Conservation (phyloP, 2,113 vertebrate genomes). For the Columba janthina region DNA sequence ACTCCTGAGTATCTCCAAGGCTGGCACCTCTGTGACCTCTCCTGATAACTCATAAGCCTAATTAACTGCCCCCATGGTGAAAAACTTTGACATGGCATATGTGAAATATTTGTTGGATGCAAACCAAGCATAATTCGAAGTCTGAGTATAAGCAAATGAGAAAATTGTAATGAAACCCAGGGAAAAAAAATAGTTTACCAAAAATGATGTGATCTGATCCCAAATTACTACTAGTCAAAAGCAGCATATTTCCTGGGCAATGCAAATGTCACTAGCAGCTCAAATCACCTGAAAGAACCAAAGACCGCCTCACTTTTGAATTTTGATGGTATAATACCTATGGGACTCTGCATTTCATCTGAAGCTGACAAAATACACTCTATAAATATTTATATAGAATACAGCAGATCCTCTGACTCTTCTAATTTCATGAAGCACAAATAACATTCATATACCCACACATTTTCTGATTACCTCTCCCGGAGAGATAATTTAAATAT, state of each 20-base stretch:
- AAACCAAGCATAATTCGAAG: background rate
- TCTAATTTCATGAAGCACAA: slow-evolving; percentile 2
- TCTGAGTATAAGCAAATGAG: background rate
- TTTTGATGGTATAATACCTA: background rate
- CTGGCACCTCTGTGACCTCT: background rate
- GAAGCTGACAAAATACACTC: slow-evolving; percentile 14
- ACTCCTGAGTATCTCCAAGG: background rate
- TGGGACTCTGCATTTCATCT: background rate
- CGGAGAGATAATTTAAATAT: slow-evolving; percentile 27
- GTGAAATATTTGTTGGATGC: background rate
- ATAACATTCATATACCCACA: background rate
- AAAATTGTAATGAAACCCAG: background rate
- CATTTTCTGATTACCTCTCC: background rate
- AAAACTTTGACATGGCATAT: background rate
- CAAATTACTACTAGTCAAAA: background rate
- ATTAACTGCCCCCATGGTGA: background rate
- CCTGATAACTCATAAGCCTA: background rate
- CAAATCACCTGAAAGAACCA: background rate
- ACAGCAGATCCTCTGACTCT: background rate
- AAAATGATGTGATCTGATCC: background rate
- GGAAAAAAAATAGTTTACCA: background rate
- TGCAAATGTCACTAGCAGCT: background rate
- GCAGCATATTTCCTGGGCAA: background rate
- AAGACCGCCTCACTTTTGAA: background rate
- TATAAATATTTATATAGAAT: slow-evolving; percentile 17